Evolutionary conservation across 2,797 vertebrate genomes (phyloP).

Genomic region (Enteromius radiatus): DNA sequence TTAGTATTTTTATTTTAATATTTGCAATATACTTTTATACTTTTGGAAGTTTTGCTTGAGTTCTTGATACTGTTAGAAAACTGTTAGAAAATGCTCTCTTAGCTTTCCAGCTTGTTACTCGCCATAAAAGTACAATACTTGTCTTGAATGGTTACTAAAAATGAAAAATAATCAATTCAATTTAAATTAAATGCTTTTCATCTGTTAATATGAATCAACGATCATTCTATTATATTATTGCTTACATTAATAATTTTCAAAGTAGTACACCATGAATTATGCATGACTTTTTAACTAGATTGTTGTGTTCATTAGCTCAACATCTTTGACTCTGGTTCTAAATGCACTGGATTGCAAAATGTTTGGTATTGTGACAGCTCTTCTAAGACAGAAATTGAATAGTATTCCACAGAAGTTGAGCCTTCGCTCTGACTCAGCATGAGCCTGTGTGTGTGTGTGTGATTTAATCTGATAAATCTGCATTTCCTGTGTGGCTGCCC

Average conservation of each 20-base stretch:
- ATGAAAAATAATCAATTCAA: not conserved
- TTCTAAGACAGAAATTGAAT: not conserved
- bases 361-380: not conserved
- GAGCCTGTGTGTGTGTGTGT: conserved; percentile 6
- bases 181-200: not conserved
- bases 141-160: not conserved
- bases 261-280: not conserved
- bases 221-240: not conserved
- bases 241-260: not conserved
- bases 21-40: not conserved
- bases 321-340: not conserved
- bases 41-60: not conserved
- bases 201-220: not conserved
- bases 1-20: not conserved
- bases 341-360: not conserved
- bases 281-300: not conserved
- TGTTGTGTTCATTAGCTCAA: not conserved
- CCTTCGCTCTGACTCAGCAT: not conserved
- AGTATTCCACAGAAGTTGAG: not conserved
- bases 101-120: not conserved
- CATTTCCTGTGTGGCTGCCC: conserved; percentile 27
- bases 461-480: conserved; percentile 14
- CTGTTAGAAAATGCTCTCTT: not conserved
- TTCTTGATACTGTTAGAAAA: not conserved
- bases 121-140: not conserved